Conservation (phyloP, 2,888 invertebrate genomes). For the Temnothorax ravouxi region DNA sequence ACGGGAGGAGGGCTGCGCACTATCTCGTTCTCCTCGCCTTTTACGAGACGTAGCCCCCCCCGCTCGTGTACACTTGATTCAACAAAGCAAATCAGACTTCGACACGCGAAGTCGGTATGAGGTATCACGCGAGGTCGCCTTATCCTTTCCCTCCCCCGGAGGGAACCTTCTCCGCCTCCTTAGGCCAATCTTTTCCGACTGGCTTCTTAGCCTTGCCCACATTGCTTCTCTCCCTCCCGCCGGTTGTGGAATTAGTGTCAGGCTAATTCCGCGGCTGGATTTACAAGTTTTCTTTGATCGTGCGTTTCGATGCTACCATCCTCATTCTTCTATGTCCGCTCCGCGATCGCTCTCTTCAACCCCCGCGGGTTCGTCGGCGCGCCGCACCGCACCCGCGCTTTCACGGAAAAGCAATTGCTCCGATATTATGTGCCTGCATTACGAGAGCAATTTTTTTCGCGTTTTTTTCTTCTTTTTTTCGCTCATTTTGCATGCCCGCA, state of each 20-base stretch:
- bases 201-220: constrained; percentile 73
- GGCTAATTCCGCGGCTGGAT: constrained; percentile 70
- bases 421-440: constrained; percentile 42
- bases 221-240: constrained; percentile 41
- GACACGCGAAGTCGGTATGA: constrained; percentile 85
- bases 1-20: constrained; percentile 75
- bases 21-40: constrained; percentile 78
- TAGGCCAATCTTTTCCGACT: constrained; percentile 74
- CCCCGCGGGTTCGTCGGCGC: not conserved
- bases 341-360: not conserved
- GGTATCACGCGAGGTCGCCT: constrained; percentile 84
- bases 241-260: constrained; percentile 70
- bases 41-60: constrained; percentile 65
- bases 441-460: constrained; percentile 41
- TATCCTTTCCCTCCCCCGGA: constrained; percentile 29
- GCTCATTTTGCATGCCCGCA: not conserved
- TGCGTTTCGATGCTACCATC: constrained; percentile 56
- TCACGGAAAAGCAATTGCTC: constrained; percentile 46
- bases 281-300: constrained; percentile 71
- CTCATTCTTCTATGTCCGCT: not conserved
- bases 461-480: not conserved
- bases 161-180: constrained; percentile 38
- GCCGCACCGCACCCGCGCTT: constrained; percentile 22
- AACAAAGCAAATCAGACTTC: constrained; percentile 86
- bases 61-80: constrained; percentile 83